Base-by-base conservation (phyloP, 1,140 invertebrate genomes). In the Hydropsyche tenuis region DNA sequence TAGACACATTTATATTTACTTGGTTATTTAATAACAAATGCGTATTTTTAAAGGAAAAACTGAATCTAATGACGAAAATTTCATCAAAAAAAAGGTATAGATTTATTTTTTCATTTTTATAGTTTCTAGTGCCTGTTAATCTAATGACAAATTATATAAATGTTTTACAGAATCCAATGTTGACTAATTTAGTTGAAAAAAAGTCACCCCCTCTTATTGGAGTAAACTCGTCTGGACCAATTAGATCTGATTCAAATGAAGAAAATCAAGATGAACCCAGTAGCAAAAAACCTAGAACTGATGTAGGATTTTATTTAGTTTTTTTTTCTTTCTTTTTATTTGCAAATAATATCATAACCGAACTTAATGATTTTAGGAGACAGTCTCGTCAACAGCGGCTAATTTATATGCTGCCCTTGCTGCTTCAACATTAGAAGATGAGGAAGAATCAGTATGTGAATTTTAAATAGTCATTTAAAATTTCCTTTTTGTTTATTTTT, bases 351-450 rank as follows among this genome's bases (percentile, higher is more conserved):
- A 27, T 51, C 14, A 5, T 51, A 5, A 3, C 9, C 27, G 37
- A 65, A 65, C 37, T 37, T 42, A 65, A 23, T 2, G 4, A 23
- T 68, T 53, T 56, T 70, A 70, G 46, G 51, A 60, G 65, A 82
- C 81, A 68, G 85, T 85, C 12, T 86, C 85, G 1, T 85, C 85
- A 69, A 86, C 82, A 4, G 85, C 85, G 12, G 85, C 84, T 12
- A 86, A 86, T 78, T 76, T 86, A 37, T 86, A 86, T 73, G 85
- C 85, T 6, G 85, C 85, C 0, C 76, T 86, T 1, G 85, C 85
- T 7, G 85, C 85, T 0, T 84, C 83, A 5, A 82, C 83, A 1
- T 79, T 86, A 25, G 82, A 86, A 79, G 85, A 86, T 63, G 85
- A 86, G 78, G 84, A 85, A 46, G 84, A 86, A 75, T 79, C 85